Percentiles rank a stretch among this genome's conserved stretches.
Evolutionary conservation across 2,797 vertebrate genomes (phyloP).

Genomic region (Danio albolineatus): DNA sequence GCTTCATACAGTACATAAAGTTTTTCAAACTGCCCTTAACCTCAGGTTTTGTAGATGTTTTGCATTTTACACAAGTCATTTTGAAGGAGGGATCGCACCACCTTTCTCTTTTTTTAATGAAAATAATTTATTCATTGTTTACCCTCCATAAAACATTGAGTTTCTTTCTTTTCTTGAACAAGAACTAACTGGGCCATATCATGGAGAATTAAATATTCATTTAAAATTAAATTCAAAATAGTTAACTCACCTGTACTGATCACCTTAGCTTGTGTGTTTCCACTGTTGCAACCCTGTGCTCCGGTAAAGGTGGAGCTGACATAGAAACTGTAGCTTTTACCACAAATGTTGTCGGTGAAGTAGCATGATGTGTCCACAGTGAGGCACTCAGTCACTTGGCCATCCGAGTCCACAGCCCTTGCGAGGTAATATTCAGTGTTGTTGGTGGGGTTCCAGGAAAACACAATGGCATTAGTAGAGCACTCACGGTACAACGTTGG

Average conservation of each 20-base stretch:
- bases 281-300: slow-evolving; percentile 65
- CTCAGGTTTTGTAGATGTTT: too few relatives aligned
- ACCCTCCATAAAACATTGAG: too few relatives aligned
- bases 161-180: too few relatives aligned
- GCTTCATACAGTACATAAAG: not conserved
- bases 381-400: slow-evolving; percentile 62
- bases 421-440: slow-evolving; percentile 77
- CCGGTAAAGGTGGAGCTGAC: slow-evolving; percentile 70
- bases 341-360: slow-evolving; percentile 76
- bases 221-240: not conserved
- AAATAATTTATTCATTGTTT: too few relatives aligned
- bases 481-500: slow-evolving; percentile 64
- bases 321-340: slow-evolving; percentile 72
- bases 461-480: slow-evolving; percentile 72
- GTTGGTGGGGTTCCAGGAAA: slow-evolving; percentile 74
- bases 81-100: too few relatives aligned
- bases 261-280: slow-evolving; percentile 58
- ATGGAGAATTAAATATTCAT: not conserved
- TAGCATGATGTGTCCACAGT: slow-evolving; percentile 71
- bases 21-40: not conserved
- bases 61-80: too few relatives aligned
- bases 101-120: too few relatives aligned
- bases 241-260: slow-evolving; percentile 71
- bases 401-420: slow-evolving; percentile 61
- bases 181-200: not conserved